Evolutionary conservation across 2,888 invertebrate species (phyloP).

Genomic region (Bombylius major): DNA sequence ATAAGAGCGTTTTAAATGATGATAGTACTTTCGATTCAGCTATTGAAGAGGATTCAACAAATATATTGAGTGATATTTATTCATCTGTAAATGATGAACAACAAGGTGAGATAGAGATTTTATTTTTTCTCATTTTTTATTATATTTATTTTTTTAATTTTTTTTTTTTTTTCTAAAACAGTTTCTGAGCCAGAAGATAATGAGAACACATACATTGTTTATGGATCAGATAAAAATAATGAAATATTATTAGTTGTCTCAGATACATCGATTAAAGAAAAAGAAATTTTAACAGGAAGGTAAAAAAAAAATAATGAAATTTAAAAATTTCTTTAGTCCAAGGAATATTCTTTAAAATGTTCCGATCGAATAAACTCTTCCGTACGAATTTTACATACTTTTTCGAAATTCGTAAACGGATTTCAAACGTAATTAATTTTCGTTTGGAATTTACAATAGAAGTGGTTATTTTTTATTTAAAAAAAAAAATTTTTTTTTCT

Average conservation of each 20-base stretch:
- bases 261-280: constrained; percentile 40
- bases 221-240: constrained; percentile 27
- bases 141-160: not conserved
- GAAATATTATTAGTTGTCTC: constrained; percentile 39
- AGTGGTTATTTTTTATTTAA: too few species aligned
- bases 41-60: constrained; percentile 16
- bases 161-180: constrained; percentile 3
- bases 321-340: too few species aligned
- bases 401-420: too few species aligned
- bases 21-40: constrained; percentile 10
- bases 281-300: constrained; percentile 36
- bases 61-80: constrained; percentile 19
- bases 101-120: constrained; percentile 11
- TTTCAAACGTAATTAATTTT: too few species aligned
- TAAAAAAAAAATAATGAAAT: constrained; percentile 17
- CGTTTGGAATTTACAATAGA: too few species aligned
- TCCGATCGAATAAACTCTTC: too few species aligned
- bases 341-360: too few species aligned
- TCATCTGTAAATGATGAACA: constrained; percentile 15
- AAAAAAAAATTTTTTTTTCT: too few species aligned
- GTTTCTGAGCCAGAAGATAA: constrained; percentile 36
- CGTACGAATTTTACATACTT: too few species aligned
- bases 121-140: not conserved
- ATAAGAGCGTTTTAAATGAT: not conserved
- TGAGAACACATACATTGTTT: constrained; percentile 30